Conservation (phyloP, 2,113 vertebrate species). For the Rhinoderma darwinii region DNA sequence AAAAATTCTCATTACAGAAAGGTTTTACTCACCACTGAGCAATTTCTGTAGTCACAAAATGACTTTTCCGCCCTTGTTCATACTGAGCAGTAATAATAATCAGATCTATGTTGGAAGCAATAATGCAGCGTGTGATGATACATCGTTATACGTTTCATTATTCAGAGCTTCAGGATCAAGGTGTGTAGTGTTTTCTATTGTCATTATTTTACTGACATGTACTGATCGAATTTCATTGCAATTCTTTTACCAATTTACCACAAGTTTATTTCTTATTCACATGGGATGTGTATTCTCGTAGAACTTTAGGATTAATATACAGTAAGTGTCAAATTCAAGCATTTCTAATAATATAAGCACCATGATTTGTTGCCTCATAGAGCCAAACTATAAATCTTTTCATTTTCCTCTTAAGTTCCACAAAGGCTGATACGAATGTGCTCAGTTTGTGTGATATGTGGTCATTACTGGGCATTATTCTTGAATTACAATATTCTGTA, state of each 20-base stretch:
- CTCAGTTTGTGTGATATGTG: constrained; percentile 20
- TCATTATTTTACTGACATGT: constrained; percentile 27
- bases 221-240: constrained; percentile 28
- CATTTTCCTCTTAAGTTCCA: constrained; percentile 20
- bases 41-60: constrained; percentile 10
- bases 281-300: constrained; percentile 15
- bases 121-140: constrained; percentile 5
- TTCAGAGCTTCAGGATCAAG: neutral
- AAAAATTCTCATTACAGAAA: neutral
- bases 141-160: constrained; percentile 15
- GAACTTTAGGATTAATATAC: constrained; percentile 36
- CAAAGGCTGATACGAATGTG: constrained; percentile 23
- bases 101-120: neutral
- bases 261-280: constrained; percentile 36
- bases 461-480: constrained; percentile 37
- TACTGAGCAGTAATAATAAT: constrained; percentile 31
- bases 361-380: constrained; percentile 33
- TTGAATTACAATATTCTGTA: constrained; percentile 32
- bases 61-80: constrained; percentile 22
- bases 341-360: constrained; percentile 21
- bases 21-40: constrained; percentile 32
- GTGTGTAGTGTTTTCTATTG: neutral
- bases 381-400: constrained; percentile 39
- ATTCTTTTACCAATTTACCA: constrained; percentile 25
- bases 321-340: constrained; percentile 26